Percentiles rank a stretch among this genome's conserved stretches.
Evolutionary conservation across 92 coral and sea anemone species (phyloP).

Genomic region (Ricordea florida): DNA sequence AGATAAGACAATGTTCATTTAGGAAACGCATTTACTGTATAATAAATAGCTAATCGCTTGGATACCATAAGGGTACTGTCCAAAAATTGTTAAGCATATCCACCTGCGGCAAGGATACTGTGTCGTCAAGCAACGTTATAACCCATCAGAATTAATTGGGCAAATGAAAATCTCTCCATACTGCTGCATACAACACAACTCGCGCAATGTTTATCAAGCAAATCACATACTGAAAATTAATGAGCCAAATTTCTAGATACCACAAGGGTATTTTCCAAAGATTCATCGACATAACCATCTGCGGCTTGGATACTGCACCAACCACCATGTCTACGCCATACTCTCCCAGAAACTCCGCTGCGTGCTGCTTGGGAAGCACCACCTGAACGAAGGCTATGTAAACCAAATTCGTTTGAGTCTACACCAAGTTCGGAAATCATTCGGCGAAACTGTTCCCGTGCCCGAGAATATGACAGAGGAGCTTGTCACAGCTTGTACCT

Average conservation of each 20-base stretch:
- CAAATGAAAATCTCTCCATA: slow-evolving; percentile 17
- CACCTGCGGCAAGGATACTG: not conserved
- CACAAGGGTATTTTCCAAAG: slow-evolving; percentile 15
- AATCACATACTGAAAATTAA: not conserved
- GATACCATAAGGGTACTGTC: slow-evolving; percentile 3
- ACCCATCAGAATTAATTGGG: slow-evolving; percentile 6
- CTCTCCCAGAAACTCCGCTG: slow-evolving; percentile 29
- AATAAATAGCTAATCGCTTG: not conserved
- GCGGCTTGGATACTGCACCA: slow-evolving; percentile 46
- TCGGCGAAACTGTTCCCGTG: slow-evolving; percentile 20
- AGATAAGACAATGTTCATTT: slow-evolving; percentile 1
- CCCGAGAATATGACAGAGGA: slow-evolving; percentile 40
- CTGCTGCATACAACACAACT: slow-evolving; percentile 13
- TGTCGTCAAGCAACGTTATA: slow-evolving; percentile 19
- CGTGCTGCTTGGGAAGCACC: slow-evolving; percentile 49
- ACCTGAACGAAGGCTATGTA: slow-evolving; percentile 42
- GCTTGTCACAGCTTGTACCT: slow-evolving; percentile 37
- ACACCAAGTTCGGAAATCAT: slow-evolving; percentile 22
- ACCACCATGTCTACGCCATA: slow-evolving; percentile 51
- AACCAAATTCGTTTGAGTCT: slow-evolving; percentile 27
- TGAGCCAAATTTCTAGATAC: slow-evolving; percentile 22
- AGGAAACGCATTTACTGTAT: too few species aligned
- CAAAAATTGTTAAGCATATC: not conserved
- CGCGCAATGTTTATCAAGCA: slow-evolving; percentile 16
- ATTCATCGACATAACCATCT: slow-evolving; percentile 36